phyloP scores from a whole-genome alignment of 1,140 invertebrate genomes.

The Brachystomella parvula region DNA sequence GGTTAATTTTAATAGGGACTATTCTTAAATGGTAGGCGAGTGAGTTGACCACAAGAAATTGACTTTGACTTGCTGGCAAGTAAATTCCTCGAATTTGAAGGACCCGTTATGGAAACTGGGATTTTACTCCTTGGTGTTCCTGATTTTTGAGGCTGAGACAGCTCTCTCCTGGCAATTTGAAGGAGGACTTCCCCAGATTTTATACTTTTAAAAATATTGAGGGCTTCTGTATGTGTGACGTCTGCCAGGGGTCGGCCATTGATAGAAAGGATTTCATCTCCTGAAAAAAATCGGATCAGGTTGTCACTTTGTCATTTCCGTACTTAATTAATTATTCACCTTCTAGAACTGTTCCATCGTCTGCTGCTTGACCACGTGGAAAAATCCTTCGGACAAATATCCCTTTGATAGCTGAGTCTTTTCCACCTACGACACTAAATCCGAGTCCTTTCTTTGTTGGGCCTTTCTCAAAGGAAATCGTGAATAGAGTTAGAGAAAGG shows the following conservation, averaged over 20 bases:
- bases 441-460: conserved; percentile 74
- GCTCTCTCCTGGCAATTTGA: conserved; percentile 43
- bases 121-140: neutral
- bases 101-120: neutral
- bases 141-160: neutral
- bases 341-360: conserved; percentile 72
- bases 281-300: conserved; percentile 40
- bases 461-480: conserved; percentile 73
- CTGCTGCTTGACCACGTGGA: conserved; percentile 74
- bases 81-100: neutral
- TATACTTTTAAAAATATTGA: conserved; percentile 49
- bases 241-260: conserved; percentile 47
- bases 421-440: conserved; percentile 84
- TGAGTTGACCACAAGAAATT: conserved; percentile 25
- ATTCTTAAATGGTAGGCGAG: too few species aligned
- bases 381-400: conserved; percentile 88
- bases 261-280: conserved; percentile 50
- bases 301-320: neutral
- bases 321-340: conserved; percentile 46
- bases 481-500: conserved; percentile 52
- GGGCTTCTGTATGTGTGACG: conserved; percentile 48
- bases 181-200: conserved; percentile 49
- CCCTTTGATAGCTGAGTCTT: conserved; percentile 75
- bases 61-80: conserved; percentile 15
- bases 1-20: too few species aligned